phyloP scores from a whole-genome alignment of 2,797 vertebrate species.

The Anguilla obscura region DNA sequence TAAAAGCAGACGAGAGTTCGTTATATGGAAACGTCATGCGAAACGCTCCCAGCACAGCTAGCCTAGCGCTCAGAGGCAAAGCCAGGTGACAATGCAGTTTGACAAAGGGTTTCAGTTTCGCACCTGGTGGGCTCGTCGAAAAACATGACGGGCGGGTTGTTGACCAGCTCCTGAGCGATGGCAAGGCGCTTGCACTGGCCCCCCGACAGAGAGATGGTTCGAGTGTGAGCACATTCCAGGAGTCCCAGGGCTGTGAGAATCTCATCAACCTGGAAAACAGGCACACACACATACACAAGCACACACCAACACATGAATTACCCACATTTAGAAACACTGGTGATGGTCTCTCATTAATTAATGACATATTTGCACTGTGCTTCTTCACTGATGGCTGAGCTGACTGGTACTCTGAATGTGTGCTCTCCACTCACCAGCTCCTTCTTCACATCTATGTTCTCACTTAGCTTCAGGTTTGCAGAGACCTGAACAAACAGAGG shows the following conservation, averaged over 20 bases:
- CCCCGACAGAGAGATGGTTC: slow-evolving; percentile 86
- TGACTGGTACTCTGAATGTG: neutral
- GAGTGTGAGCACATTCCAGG: slow-evolving; percentile 88
- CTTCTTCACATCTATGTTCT: slow-evolving; percentile 93
- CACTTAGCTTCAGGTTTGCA: slow-evolving; percentile 91
- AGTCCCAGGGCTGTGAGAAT: slow-evolving; percentile 95
- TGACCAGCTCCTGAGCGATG: slow-evolving; percentile 94
- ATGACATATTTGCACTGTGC: neutral
- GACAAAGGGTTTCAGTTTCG: neutral
- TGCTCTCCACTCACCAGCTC: slow-evolving; percentile 82
- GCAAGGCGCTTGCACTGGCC: slow-evolving; percentile 95
- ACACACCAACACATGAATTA: neutral
- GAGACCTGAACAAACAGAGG: slow-evolving; percentile 79
- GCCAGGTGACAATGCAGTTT: neutral
- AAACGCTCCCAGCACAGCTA: neutral
- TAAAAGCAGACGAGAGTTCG: neutral
- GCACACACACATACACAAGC: neutral
- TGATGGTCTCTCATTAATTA: neutral
- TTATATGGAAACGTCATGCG: neutral
- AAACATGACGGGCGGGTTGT: slow-evolving; percentile 99
- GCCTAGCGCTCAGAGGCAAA: neutral
- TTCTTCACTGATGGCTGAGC: neutral
- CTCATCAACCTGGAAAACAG: slow-evolving; percentile 83
- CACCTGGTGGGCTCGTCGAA: slow-evolving; percentile 98
- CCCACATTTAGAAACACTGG: neutral